Conservation (phyloP, 2,888 invertebrate species). For the Drosophila histrio region DNA sequence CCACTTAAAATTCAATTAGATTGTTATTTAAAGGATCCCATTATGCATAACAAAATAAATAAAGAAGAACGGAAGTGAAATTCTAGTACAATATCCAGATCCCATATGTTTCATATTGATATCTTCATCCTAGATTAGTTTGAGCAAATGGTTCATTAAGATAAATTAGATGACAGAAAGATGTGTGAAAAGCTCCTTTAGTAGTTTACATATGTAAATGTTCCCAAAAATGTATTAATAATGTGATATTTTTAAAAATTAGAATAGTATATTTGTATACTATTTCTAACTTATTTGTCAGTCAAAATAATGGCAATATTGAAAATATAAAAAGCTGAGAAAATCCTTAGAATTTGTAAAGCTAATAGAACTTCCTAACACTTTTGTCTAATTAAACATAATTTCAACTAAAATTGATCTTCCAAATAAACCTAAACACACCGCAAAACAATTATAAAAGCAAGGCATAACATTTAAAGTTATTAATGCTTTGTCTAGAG, state of each 20-base stretch:
- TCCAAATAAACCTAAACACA: neutral
- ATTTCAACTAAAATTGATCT: neutral
- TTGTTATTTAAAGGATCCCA: constrained; percentile 22
- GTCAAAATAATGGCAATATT: too few relatives aligned
- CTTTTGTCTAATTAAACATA: neutral
- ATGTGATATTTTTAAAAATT: too few relatives aligned
- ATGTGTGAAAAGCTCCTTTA: neutral
- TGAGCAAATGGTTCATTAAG: neutral
- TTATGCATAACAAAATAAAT: constrained; percentile 25
- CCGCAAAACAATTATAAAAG: constrained; percentile 1
- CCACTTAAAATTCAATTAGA: constrained; percentile 79
- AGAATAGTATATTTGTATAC: too few relatives aligned
- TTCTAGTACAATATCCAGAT: neutral
- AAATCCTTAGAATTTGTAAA: neutral
- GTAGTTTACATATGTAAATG: neutral
- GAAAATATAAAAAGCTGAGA: neutral
- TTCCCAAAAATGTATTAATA: too few relatives aligned
- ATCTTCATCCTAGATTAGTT: neutral
- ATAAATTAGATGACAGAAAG: neutral
- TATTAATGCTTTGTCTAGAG: constrained; percentile 79
- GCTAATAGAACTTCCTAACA: neutral
- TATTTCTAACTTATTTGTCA: too few relatives aligned
- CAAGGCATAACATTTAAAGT: constrained; percentile 18
- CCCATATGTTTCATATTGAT: neutral
- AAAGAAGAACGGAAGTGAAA: constrained; percentile 16